These are phyloP conservation scores for Natator depressus DNA, from an alignment of 2,113 vertebrate species.

Conservation along the genomic window DNA sequence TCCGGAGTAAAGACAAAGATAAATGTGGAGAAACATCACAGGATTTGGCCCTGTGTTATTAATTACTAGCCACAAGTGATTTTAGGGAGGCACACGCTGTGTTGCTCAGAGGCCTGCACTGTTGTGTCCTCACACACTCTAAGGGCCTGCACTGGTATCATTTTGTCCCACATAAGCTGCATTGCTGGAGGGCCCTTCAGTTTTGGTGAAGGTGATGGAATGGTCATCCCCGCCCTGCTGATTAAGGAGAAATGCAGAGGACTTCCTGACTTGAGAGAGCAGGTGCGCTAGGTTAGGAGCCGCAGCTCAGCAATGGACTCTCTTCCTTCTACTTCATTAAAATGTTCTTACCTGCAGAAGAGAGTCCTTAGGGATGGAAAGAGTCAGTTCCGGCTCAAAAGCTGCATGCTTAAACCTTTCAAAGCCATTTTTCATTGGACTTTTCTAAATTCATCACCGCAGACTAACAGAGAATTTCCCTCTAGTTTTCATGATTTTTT, in stretches of 20 bases:
- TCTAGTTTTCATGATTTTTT: conserved; percentile 61
- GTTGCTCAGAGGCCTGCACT: not conserved
- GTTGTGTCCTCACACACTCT: not conserved
- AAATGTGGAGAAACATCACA: not conserved
- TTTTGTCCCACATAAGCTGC: not conserved
- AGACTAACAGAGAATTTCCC: conserved; percentile 50
- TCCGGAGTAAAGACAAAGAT: not conserved
- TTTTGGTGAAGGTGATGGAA: not conserved
- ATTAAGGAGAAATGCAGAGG: not conserved
- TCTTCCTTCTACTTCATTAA: conserved; percentile 61
- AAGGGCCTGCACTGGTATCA: not conserved
- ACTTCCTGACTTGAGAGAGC: not conserved
- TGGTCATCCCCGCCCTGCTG: not conserved
- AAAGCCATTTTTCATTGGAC: conserved; percentile 75
- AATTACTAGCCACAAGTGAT: not conserved
- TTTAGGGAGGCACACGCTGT: not conserved
- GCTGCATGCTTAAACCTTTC: conserved; percentile 58
- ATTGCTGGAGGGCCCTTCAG: rapidly evolving
- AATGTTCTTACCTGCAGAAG: conserved; percentile 48
- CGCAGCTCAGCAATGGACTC: not conserved
- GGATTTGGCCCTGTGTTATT: not conserved
- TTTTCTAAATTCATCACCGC: conserved; percentile 65
- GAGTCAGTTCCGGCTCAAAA: conserved; percentile 24
- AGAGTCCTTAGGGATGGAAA: conserved; percentile 24
- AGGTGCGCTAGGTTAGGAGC: not conserved